Evolutionary conservation across 1,140 invertebrate genomes (phyloP).

Genomic region (Lineus longissimus): DNA sequence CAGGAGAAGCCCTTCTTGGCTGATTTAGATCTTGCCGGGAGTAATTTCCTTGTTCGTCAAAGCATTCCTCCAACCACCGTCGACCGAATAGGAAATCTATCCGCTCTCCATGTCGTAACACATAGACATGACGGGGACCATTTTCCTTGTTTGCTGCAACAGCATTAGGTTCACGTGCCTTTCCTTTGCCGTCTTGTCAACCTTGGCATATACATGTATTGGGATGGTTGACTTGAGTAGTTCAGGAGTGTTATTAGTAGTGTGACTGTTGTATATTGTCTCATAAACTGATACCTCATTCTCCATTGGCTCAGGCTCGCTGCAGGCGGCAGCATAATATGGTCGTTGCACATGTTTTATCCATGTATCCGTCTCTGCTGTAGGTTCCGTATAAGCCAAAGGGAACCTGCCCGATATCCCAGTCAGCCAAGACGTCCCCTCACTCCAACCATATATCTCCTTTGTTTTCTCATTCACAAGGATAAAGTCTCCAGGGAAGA

Average conservation of each 20-base stretch:
- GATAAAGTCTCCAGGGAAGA: conserved; percentile 80
- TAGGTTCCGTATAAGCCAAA: conserved; percentile 73
- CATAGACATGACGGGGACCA: conserved; percentile 62
- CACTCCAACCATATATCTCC: conserved; percentile 79
- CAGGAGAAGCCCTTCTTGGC: too few relatives aligned
- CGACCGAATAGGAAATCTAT: conserved; percentile 85
- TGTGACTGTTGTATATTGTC: too few relatives aligned
- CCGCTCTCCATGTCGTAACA: conserved; percentile 82
- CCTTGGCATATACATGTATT: too few relatives aligned
- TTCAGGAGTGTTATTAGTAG: too few relatives aligned
- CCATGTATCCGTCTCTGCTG: conserved; percentile 85
- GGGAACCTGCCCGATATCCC: conserved; percentile 74
- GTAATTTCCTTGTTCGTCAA: conserved; percentile 71
- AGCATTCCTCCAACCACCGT: conserved; percentile 80
- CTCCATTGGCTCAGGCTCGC: too few relatives aligned
- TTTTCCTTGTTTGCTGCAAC: too few relatives aligned
- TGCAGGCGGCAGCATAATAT: too few relatives aligned
- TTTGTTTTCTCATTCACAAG: conserved; percentile 70
- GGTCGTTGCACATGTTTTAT: conserved; percentile 66
- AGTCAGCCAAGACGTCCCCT: conserved; percentile 82
- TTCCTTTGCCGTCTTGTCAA: too few relatives aligned
- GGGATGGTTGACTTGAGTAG: too few relatives aligned
- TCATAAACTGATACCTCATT: too few relatives aligned
- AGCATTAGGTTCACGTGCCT: too few relatives aligned
- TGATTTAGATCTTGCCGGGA: conserved; percentile 82